Base-by-base conservation (phyloP, 1,140 invertebrate genomes). In the Cardiocondyla obscurior region DNA sequence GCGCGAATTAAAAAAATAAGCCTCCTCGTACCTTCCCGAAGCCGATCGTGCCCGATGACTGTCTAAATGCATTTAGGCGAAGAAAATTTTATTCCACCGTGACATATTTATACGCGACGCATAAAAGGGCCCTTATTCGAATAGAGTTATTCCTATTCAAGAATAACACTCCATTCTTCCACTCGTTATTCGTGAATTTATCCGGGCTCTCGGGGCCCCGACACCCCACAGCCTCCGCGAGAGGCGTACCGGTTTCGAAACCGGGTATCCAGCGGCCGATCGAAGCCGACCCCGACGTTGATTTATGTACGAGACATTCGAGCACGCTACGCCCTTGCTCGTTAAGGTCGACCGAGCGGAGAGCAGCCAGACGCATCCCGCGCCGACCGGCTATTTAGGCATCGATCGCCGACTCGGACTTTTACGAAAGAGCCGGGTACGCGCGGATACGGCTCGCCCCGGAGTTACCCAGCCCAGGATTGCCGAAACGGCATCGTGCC, bases 281-380 rank as follows among this genome's bases (percentile, higher is more conserved):
- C 83, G 58, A 44, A 25, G 36, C 55, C 53, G 22, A n/a, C n/a
- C n/a, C 10, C 55, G 65, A 72, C 83, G 58, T 85, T 88, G 86
- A 88, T 87, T 88, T 88, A 88, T 88, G 82, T 84, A 46, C 33
- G 83, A 62, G 83, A 86, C 85, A 74, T 77, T 57, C 84, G 57
- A 76, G n/a, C n/a, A 81, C 77, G 77, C 72, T 57, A 76, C 49
- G 62, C 64, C 83, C 87, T 83, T 65, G 83, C 79, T 88, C 86
- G 85, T 88, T 88, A 88, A 77, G 86, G 53, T 86, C 81, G 83
- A 57, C 36, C 69, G 81, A 74, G 72, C 70, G 67, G 36, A 16
- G 55, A 74, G 57, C 65, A 8, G 51, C 70, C 70, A 73, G 70
- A 73, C 69, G 51, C 70, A 72, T 72, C 65, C 65, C 65, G 60